Base-by-base conservation (phyloP, 2,797 vertebrate species). In the Petrocephalus sullivani region DNA sequence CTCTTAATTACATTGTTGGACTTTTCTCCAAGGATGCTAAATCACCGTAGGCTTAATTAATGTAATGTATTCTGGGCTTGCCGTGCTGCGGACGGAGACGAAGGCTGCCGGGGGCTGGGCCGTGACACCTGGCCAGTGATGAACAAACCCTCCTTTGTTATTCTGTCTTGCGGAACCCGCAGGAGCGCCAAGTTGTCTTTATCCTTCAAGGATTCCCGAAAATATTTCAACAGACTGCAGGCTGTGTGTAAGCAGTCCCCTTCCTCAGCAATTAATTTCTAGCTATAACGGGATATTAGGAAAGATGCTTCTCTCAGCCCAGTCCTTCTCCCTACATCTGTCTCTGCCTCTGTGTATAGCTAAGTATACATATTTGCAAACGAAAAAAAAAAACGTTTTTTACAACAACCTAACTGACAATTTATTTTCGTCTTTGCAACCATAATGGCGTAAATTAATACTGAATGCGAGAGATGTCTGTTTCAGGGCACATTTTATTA, bases 21-120 rank as follows among this genome's bases (percentile, higher is more conserved):
- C 97, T 97, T 98, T 96, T 95, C 97, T 98, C 98, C 93, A 94
- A 97, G 98, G 98, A 99, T 96, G 95, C 96, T 97, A 98, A 99
- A 98, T 98, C 98, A 99, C 98, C 95, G 95, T 97, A 98, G 98
- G 97, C 97, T 99, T 99, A 98, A 99, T 99, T 99, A 99, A 97
- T 97, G 95, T 99, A 99, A 99, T 99, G 97, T 99, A 99, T 99
- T 98, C 97, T 94, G 96, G 97, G 96, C 97, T 97, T 97, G 95
- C 93, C 95, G 96, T 97, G 96, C 97, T 97, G 96, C 94, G 93
- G 94, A 93, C 95, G 94, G 96, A 97, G 97, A 97, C 96, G 96
- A 95, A 96, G 96, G 96, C 97, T 97, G 96, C 97, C 96, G 97
- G 96, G 97, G 96, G 96, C 96, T 97, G 95, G 95, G 95, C 96